Percentiles rank a stretch among this genome's conserved stretches.
Evolutionary conservation across 1,140 invertebrate species (phyloP).

Genomic region (Drosophila novamexicana): DNA sequence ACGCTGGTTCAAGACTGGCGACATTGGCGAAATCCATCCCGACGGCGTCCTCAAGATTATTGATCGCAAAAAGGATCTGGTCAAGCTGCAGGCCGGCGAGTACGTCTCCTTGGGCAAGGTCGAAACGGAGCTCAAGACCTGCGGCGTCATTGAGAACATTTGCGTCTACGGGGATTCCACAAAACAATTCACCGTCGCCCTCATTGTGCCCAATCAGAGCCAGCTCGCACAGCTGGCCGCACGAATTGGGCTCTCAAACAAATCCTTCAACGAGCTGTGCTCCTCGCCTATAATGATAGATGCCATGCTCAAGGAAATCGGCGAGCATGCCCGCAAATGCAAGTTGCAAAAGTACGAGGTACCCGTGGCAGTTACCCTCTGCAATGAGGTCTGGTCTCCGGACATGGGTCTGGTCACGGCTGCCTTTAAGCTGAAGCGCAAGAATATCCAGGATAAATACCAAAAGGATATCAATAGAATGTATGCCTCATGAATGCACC

Average conservation of each 20-base stretch:
- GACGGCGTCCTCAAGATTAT: conserved; percentile 99
- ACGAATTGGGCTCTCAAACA: conserved; percentile 86
- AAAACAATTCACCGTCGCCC: conserved; percentile 94
- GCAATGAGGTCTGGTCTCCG: conserved; percentile 96
- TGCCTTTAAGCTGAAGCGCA: conserved; percentile 98
- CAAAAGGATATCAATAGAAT: conserved; percentile 95
- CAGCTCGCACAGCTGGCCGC: conserved; percentile 89
- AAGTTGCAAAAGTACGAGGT: conserved; percentile 96
- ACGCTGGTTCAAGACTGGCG: conserved; percentile 97
- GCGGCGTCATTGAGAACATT: conserved; percentile 97
- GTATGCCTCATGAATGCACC: conserved; percentile 92
- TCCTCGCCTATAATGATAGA: conserved; percentile 89
- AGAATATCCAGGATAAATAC: conserved; percentile 97
- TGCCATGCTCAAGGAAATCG: conserved; percentile 91
- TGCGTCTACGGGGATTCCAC: conserved; percentile 96
- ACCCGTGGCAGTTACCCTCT: conserved; percentile 95
- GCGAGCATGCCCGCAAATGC: conserved; percentile 94
- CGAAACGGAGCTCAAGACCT: conserved; percentile 96
- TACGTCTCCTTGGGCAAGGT: conserved; percentile 98
- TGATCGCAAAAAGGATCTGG: conserved; percentile 99
- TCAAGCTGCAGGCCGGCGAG: conserved; percentile 98
- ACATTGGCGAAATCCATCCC: conserved; percentile 96
- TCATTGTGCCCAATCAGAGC: conserved; percentile 94
- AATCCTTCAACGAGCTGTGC: conserved; percentile 91
- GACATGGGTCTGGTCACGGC: conserved; percentile 98